Evolutionary conservation across 2,113 vertebrate species (phyloP).

Genomic region (Hemibagrus wyckioides): DNA sequence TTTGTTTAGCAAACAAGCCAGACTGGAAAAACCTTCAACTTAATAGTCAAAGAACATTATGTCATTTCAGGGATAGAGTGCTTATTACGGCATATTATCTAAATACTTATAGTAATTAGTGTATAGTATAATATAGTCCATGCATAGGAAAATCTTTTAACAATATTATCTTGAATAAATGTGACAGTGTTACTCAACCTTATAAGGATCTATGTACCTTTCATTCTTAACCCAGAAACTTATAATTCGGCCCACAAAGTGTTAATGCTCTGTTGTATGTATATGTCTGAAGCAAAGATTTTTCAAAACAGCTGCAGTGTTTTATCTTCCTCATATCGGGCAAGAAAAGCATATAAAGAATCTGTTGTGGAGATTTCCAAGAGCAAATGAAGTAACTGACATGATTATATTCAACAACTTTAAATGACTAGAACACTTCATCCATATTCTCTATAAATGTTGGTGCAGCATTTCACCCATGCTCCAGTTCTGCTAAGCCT

Average conservation of each 20-base stretch:
- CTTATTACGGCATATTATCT: not conserved
- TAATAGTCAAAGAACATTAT: not conserved
- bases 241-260: not conserved
- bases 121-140: not conserved
- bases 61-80: not conserved
- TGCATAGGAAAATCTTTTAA: not conserved
- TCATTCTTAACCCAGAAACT: not conserved
- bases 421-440: conserved; percentile 5
- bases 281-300: not conserved
- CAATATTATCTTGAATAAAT: not conserved
- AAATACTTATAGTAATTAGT: not conserved
- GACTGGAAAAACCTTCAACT: not conserved
- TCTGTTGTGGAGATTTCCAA: not conserved
- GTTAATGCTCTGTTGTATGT: not conserved
- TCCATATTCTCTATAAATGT: conserved; percentile 22
- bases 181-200: not conserved
- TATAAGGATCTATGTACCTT: not conserved
- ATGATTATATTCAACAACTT: conserved; percentile 7
- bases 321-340: not conserved
- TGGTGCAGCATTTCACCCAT: conserved; percentile 18
- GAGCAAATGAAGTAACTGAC: not conserved
- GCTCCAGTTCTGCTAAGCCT: conserved; percentile 36
- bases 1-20: not conserved
- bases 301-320: conserved; percentile 1
- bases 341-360: not conserved